phyloP scores from a whole-genome alignment of 1,140 invertebrate genomes.

The Helicorthomorpha holstii region DNA sequence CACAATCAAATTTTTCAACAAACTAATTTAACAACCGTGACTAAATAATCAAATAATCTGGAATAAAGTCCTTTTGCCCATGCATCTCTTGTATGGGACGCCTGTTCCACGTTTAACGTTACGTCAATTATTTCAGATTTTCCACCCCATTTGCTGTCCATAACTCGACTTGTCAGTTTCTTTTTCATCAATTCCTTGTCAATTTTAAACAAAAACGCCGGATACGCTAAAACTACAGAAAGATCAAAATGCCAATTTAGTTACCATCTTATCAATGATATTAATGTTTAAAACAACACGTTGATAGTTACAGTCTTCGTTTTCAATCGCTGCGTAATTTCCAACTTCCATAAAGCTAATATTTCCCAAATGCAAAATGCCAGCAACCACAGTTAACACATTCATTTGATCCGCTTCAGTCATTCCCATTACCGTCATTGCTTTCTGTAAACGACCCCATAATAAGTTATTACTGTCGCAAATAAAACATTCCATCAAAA shows the following conservation, averaged over 20 bases:
- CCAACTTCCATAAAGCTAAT: conserved; percentile 40
- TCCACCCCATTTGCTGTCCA: conserved; percentile 57
- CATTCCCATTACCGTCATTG: conserved; percentile 50
- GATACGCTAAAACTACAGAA: conserved; percentile 42
- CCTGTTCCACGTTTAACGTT: conserved; percentile 45
- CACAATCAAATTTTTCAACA: no score
- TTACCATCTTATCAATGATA: no score
- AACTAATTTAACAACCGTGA: no score
- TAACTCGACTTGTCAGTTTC: conserved; percentile 44
- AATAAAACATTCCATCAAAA: neutral
- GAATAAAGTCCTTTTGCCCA: conserved; percentile 50
- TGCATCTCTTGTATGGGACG: conserved; percentile 45
- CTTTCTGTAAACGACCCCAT: conserved; percentile 35
- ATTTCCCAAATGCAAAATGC: conserved; percentile 52
- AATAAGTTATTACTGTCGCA: neutral
- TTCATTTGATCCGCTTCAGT: conserved; percentile 34
- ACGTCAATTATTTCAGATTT: conserved; percentile 49
- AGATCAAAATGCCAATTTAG: no score
- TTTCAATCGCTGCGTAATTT: conserved; percentile 43
- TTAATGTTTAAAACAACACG: neutral
- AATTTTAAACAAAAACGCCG: conserved; percentile 44
- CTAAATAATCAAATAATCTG: conserved; percentile 49
- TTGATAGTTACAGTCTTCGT: conserved; percentile 36
- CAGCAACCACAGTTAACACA: conserved; percentile 42
- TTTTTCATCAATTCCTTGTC: conserved; percentile 36